Base-by-base conservation (phyloP, 2,888 invertebrate genomes). In the Diarsia mendica region DNA sequence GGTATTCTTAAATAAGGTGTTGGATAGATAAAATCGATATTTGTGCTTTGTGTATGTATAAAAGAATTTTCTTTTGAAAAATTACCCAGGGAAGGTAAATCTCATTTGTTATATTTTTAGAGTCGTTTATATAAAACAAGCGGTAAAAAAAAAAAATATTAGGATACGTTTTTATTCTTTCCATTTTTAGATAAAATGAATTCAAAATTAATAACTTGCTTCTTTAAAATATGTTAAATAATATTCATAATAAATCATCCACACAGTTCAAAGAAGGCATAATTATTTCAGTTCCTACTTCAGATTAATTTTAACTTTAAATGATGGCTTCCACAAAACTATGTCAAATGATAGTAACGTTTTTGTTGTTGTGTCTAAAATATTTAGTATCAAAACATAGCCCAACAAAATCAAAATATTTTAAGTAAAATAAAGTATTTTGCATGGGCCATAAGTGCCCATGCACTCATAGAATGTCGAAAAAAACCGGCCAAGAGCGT, bases 161-260 rank as follows among this genome's bases (percentile, higher is more conserved):
- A 1, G 6, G 2, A 9, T 46, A 55, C 11, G 3, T 28, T 51
- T 28, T 15, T 13, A 53, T 13, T 15, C 8, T 66, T 71, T 4
- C 49, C n/a, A 64, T 39, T 61, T 8, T 64, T 67, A 33, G 67
- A 80, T 64, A 23, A 0, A 55, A 23, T 15, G 0, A 48, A 67
- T 79, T 55, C 11, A 49, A 68, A 68, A 60, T 63, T 33, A 46
- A 39, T 6, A 67, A 67, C 39, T 33, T 13, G 60, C 33, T 68
- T 60, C 20, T 51, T 20, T 48, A 18, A 3, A 68, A 23, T 49
- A 65, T n/a, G 53, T 71, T 66, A 53, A 58, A 64, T 78, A 70
- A 60, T 23, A 28, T 8, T 67, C 39, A 55, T 67, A 61, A 71
- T 81, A 81, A 77, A 73, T 65, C 82, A 81, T 28, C 1, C 18